A percentile compares a stretch with the other conserved stretches of the same genome.
Evolutionary conservation across 2,888 invertebrate genomes (phyloP).

Genomic region (Craniophora ligustri): DNA sequence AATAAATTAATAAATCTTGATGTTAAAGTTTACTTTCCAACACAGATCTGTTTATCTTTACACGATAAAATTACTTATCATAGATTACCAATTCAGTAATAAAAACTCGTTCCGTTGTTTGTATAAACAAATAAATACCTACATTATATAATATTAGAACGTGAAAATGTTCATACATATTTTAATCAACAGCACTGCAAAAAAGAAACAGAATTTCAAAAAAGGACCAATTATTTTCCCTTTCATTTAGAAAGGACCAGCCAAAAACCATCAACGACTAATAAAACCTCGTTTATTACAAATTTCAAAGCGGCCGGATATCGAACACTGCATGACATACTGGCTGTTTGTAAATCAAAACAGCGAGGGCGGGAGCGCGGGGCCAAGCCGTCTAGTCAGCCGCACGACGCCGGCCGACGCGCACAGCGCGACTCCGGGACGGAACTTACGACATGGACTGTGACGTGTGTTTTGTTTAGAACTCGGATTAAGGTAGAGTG

Average conservation of each 20-base stretch:
- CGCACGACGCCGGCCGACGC: conserved; percentile 78
- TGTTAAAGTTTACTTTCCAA: too few species aligned
- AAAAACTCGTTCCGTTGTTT: too few species aligned
- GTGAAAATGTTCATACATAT: neutral
- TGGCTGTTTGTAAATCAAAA: conserved; percentile 70
- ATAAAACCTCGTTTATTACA: conserved; percentile 38
- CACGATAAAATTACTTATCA: too few species aligned
- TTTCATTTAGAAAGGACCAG: conserved; percentile 6
- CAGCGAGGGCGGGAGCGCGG: conserved; percentile 61
- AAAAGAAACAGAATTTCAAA: neutral
- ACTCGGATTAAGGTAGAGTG: conserved; percentile 59
- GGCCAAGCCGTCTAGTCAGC: conserved; percentile 72
- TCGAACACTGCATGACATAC: conserved; percentile 63
- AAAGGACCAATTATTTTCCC: neutral
- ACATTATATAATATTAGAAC: too few species aligned
- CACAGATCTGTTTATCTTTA: too few species aligned
- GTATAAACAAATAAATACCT: too few species aligned
- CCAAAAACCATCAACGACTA: conserved; percentile 34
- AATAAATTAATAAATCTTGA: too few species aligned
- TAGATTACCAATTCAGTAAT: too few species aligned
- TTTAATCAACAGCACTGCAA: neutral
- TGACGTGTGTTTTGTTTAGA: conserved; percentile 59
- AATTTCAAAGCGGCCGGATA: conserved; percentile 52
- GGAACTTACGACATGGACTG: conserved; percentile 59
- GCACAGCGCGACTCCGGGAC: conserved; percentile 55